These are phyloP conservation scores for Melinaea marsaeus DNA, from an alignment of 2,888 invertebrate species.

Conservation along the genomic window DNA sequence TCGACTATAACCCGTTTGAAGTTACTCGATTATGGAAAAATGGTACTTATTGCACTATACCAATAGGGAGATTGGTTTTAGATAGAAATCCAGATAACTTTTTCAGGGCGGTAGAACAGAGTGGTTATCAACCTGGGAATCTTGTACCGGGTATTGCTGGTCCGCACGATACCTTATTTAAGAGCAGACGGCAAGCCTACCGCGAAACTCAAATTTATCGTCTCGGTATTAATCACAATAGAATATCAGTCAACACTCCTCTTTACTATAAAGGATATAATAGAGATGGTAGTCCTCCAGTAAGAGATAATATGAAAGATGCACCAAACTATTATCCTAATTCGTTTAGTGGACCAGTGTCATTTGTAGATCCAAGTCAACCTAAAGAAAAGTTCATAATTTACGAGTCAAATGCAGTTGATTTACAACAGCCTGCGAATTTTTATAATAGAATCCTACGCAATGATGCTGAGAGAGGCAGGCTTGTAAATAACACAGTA, in stretches of 20 bases:
- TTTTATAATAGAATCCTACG: constrained; percentile 79
- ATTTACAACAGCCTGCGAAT: constrained; percentile 79
- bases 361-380: constrained; percentile 68
- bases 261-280: constrained; percentile 46
- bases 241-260: constrained; percentile 52
- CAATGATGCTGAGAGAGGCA: constrained; percentile 38
- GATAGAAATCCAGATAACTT: constrained; percentile 49
- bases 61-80: constrained; percentile 49
- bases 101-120: constrained; percentile 46
- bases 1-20: constrained; percentile 57
- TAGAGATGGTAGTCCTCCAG: constrained; percentile 79
- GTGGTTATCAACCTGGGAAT: constrained; percentile 52
- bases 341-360: constrained; percentile 90
- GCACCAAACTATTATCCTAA: constrained; percentile 97
- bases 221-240: constrained; percentile 53
- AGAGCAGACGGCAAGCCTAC: constrained; percentile 49
- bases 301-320: constrained; percentile 86
- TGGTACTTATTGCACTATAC: constrained; percentile 49
- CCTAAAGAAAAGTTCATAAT: constrained; percentile 41
- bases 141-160: constrained; percentile 63
- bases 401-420: constrained; percentile 44
- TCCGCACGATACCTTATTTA: constrained; percentile 50
- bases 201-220: constrained; percentile 55
- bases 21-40: constrained; percentile 54
- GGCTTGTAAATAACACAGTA: constrained; percentile 34